phyloP scores from a whole-genome alignment of 2,113 vertebrate genomes.

The Sula dactylatra region DNA sequence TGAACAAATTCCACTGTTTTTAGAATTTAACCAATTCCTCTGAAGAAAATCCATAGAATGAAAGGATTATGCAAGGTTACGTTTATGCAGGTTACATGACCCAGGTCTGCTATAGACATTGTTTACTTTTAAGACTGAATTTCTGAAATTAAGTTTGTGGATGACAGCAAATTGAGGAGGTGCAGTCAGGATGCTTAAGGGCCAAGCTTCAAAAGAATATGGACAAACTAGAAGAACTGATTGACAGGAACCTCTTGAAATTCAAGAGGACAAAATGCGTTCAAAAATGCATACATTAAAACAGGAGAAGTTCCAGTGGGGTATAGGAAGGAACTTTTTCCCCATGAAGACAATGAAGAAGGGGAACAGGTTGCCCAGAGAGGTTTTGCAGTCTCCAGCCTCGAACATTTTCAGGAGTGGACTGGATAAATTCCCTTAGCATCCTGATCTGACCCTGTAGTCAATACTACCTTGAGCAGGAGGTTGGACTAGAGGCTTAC shows the following conservation, averaged over 20 bases:
- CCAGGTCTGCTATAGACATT: neutral
- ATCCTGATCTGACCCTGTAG: neutral
- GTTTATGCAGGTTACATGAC: neutral
- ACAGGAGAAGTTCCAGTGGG: accelerated
- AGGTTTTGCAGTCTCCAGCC: neutral
- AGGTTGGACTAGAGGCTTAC: neutral
- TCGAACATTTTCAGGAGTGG: neutral
- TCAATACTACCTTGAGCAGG: neutral
- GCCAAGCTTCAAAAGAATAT: neutral
- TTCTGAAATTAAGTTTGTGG: neutral
- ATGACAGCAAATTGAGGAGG: neutral
- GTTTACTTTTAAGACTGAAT: neutral
- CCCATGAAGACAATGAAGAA: neutral
- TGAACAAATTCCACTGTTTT: neutral
- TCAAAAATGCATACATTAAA: neutral
- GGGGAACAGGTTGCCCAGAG: neutral
- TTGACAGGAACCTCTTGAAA: neutral
- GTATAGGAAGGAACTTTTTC: neutral
- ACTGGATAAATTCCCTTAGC: neutral
- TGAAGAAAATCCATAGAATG: neutral
- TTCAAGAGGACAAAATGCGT: neutral
- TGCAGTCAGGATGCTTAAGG: neutral
- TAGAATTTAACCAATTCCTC: neutral
- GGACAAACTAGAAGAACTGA: neutral
- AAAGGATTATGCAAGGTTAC: neutral